These are phyloP conservation scores for Serinus canaria DNA, from an alignment of 2,113 vertebrate genomes.

Conservation along the genomic window DNA sequence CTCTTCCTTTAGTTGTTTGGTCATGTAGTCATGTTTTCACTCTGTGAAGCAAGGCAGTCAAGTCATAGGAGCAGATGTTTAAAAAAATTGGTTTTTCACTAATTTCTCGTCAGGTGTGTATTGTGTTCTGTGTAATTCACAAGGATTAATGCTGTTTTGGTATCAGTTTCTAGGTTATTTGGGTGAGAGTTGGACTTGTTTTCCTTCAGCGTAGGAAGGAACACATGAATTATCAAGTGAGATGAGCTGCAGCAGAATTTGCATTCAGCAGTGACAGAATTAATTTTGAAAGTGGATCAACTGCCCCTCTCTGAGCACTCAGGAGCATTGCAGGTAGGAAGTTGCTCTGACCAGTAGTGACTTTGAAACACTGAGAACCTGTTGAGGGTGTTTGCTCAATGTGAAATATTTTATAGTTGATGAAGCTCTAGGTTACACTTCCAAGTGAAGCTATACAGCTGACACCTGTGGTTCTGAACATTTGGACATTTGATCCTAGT, in stretches of 20 bases:
- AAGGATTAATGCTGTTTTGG: not conserved
- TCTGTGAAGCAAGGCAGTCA: not conserved
- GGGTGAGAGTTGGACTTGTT: not conserved
- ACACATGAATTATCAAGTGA: constrained; percentile 52
- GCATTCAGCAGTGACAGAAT: constrained; percentile 51
- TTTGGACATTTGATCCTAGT: not conserved
- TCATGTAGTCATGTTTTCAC: not conserved
- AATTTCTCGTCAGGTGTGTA: not conserved
- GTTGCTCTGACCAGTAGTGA: not conserved
- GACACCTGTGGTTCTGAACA: not conserved
- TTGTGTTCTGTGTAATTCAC: not conserved
- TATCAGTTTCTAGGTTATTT: not conserved
- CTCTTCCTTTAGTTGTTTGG: not conserved
- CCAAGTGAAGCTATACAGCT: not conserved
- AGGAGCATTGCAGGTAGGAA: constrained; percentile 64
- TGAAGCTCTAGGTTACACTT: not conserved
- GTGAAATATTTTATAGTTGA: not conserved
- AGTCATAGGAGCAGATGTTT: not conserved
- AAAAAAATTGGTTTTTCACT: not conserved
- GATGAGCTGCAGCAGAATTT: constrained; percentile 70
- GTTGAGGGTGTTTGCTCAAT: not conserved
- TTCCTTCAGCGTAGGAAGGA: constrained; percentile 54
- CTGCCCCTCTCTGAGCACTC: constrained; percentile 65
- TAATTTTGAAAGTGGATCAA: constrained; percentile 72
- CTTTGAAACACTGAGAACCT: not conserved